Evolutionary conservation across 2,888 invertebrate genomes (phyloP).

Genomic region (Dolichopus griseipennis): DNA sequence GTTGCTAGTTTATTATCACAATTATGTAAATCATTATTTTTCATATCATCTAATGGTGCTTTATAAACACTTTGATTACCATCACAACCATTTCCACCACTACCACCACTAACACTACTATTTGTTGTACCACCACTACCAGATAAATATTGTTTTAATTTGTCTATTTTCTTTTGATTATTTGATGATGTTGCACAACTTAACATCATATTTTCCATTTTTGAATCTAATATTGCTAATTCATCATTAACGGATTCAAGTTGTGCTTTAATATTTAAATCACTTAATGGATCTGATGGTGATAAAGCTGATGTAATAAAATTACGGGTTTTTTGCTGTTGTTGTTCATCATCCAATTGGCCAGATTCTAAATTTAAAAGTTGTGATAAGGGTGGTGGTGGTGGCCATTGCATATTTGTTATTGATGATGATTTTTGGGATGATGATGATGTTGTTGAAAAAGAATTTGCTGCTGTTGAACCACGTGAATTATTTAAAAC

Average conservation of each 20-base stretch:
- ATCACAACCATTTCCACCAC: background rate
- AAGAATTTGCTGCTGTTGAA: constrained; percentile 12
- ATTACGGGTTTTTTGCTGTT: constrained; percentile 15
- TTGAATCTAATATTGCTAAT: constrained; percentile 48
- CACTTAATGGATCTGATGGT: constrained; percentile 29
- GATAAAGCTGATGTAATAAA: constrained; percentile 12
- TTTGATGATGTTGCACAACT: constrained; percentile 33
- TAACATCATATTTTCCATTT: constrained; percentile 51
- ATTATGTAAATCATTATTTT: constrained; percentile 12
- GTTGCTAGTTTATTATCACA: constrained; percentile 15
- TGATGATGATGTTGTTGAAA: constrained; percentile 16
- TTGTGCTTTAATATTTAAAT: constrained; percentile 32
- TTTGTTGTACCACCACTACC: background rate
- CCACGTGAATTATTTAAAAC: constrained; percentile 17
- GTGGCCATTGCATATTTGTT: constrained; percentile 9
- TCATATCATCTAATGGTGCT: constrained; percentile 16
- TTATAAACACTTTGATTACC: constrained; percentile 16
- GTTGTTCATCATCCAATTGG: constrained; percentile 12
- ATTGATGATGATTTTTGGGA: constrained; percentile 14
- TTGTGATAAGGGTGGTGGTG: constrained; percentile 10
- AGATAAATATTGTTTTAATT: background rate
- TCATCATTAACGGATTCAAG: constrained; percentile 47
- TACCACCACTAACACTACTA: background rate
- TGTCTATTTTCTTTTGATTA: constrained; percentile 26
- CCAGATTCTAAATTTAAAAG: constrained; percentile 9